Base-by-base conservation (phyloP, 2,797 vertebrate genomes). In the Graptemys geographica region DNA sequence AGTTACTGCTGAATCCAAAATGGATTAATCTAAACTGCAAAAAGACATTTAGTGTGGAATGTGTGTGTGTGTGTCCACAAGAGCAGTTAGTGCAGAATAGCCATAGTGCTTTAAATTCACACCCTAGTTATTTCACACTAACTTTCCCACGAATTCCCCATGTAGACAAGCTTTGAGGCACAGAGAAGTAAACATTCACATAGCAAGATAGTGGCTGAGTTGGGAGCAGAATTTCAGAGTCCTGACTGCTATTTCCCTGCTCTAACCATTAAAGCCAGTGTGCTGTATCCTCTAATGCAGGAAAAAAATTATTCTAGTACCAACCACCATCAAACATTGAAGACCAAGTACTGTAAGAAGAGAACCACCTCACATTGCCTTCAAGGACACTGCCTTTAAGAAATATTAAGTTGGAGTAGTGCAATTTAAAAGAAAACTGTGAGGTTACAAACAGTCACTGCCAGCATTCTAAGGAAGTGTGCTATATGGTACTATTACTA, bases 301-400 rank as follows among this genome's bases (percentile, higher is more conserved):
- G 83, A 94, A 94, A 31, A 2, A 37, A 84, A 87, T 23, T 55
- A 82, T 31, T 31, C 90, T 94, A 81, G 51, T 96, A 91, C 90
- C 23, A 85, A 83, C 69, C 69, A 41, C 37, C 21, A 11, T 41
- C 69, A 72, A 72, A 41, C 37, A 41, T 11, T 41, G 37, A 72
- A 72, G 69, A 41, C n/a, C 69, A 72, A 41, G 37, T 41, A 72
- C 21, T 10, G 2, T 72, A 37, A 25, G 37, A 23, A 37, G 37
- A 72, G 10, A 11, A 11, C n/a, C 69, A 23, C 23, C 69, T 41
- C 21, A 23, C 37, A 72, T 5, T 41, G 69, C 69, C 27, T 49
- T 31, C 27, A 15, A 28, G 27, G 41, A 47, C 41, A 28, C 41
- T 27, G 44, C 44, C 74, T 76, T 76, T 76, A 27, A 31, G 44